Percentiles rank a stretch among this genome's conserved stretches.
Conservation (phyloP, 2,888 invertebrate species). For the Myopa testacea region DNA sequence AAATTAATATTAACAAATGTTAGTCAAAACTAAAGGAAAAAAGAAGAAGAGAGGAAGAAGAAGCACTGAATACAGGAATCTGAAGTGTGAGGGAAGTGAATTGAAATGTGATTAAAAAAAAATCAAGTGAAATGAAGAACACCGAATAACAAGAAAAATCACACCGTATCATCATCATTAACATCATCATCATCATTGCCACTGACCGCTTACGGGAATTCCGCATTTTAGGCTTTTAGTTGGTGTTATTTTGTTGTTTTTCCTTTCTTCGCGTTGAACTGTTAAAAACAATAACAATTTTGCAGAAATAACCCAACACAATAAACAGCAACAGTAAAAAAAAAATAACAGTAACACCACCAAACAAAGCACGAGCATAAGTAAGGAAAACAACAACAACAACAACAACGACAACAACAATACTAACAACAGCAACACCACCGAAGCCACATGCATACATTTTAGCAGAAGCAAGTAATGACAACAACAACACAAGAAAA, state of each 20-base stretch:
- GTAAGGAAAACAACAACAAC: not conserved
- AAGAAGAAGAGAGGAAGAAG: not conserved
- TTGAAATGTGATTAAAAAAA: slow-evolving; percentile 6
- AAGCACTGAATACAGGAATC: too few relatives aligned
- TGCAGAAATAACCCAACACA: not conserved
- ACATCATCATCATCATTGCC: slow-evolving; percentile 43
- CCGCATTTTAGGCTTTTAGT: slow-evolving; percentile 27
- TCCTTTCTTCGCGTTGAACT: not conserved
- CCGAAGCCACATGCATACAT: not conserved
- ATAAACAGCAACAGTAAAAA: not conserved
- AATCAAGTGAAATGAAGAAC: not conserved
- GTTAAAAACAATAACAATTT: not conserved
- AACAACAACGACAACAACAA: not conserved
- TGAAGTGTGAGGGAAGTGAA: not conserved
- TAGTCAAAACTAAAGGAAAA: not conserved
- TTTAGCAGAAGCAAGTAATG: not conserved
- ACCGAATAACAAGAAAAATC: slow-evolving; percentile 32
- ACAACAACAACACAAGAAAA: not conserved
- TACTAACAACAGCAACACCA: not conserved
- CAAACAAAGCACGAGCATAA: not conserved
- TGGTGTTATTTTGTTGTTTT: not conserved
- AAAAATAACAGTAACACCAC: not conserved
- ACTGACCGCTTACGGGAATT: slow-evolving; percentile 26
- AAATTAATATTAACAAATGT: not conserved
- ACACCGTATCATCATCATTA: slow-evolving; percentile 41